Percentiles rank a stretch among this genome's conserved stretches.
These are phyloP conservation scores for Stenodema calcarata DNA, from an alignment of 2,888 invertebrate genomes.

Conservation along the genomic window DNA sequence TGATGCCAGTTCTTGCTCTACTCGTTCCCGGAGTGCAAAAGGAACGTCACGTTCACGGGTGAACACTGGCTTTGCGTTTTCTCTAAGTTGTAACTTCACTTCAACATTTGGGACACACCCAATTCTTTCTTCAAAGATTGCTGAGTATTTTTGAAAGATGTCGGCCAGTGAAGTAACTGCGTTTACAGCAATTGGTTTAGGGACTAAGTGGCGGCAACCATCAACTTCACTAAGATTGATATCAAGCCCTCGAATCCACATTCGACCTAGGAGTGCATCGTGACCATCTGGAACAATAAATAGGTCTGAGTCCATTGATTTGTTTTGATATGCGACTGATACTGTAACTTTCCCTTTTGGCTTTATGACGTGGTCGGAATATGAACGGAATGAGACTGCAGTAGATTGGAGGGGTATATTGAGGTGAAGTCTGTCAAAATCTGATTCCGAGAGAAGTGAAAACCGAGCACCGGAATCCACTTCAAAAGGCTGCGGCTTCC, in stretches of 20 bases:
- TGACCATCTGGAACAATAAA: conserved; percentile 30
- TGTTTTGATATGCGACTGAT: conserved; percentile 19
- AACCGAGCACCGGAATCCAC: conserved; percentile 38
- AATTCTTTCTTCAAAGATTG: conserved; percentile 24
- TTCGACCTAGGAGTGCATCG: conserved; percentile 27
- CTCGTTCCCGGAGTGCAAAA: conserved; percentile 9
- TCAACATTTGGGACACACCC: conserved; percentile 31
- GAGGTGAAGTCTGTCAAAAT: conserved; percentile 36
- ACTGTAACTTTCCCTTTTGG: conserved; percentile 43
- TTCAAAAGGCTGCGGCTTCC: conserved; percentile 39
- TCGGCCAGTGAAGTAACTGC: conserved; percentile 23
- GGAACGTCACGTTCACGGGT: conserved; percentile 44
- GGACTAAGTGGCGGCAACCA: neutral
- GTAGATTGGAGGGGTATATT: conserved; percentile 33
- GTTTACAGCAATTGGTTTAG: neutral
- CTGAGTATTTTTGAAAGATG: conserved; percentile 16
- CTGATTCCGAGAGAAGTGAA: conserved; percentile 25
- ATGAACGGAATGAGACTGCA: conserved; percentile 28
- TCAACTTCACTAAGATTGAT: conserved; percentile 38
- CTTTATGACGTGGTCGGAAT: conserved; percentile 20
- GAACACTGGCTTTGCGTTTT: conserved; percentile 9
- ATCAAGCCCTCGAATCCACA: conserved; percentile 29
- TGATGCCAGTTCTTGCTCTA: neutral
- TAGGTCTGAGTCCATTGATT: neutral
- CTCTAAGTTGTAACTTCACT: conserved; percentile 14